Percentiles rank a stretch among this genome's conserved stretches.
Evolutionary conservation across 2,113 vertebrate species (phyloP).

Genomic region (Notarius quadriscutis): DNA sequence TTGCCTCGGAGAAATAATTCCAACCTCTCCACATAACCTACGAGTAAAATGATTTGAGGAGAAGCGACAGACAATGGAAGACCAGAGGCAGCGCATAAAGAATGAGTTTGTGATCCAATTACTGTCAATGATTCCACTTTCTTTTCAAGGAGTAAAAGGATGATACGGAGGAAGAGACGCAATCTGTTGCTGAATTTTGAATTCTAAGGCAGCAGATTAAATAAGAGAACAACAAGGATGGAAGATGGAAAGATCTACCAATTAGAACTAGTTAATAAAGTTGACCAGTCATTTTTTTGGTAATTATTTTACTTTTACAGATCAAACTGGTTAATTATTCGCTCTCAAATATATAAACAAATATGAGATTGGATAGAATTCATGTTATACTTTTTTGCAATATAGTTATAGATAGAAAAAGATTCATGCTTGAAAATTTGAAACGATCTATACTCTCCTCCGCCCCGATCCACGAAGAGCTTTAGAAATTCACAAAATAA

Average conservation of each 20-base stretch:
- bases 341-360: not conserved
- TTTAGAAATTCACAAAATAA: not conserved
- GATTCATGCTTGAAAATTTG: not conserved
- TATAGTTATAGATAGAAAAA: not conserved
- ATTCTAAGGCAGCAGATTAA: not conserved
- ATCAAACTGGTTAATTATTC: not conserved
- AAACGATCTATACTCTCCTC: not conserved
- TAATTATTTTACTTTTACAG: not conserved
- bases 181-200: not conserved
- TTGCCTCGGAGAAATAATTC: conserved; percentile 27
- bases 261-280: not conserved
- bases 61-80: conserved; percentile 34
- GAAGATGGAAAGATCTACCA: not conserved
- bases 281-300: not conserved
- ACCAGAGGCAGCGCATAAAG: not conserved
- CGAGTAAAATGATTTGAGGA: conserved; percentile 2
- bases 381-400: not conserved
- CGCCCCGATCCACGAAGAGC: not conserved
- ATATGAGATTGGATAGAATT: not conserved
- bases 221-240: not conserved
- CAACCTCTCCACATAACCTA: not conserved
- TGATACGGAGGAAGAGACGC: not conserved
- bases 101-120: conserved; percentile 29
- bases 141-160: conserved; percentile 6
- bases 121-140: conserved; percentile 2